Conservation (phyloP, 2,888 invertebrate genomes). For the Yponomeuta plumbellus region DNA sequence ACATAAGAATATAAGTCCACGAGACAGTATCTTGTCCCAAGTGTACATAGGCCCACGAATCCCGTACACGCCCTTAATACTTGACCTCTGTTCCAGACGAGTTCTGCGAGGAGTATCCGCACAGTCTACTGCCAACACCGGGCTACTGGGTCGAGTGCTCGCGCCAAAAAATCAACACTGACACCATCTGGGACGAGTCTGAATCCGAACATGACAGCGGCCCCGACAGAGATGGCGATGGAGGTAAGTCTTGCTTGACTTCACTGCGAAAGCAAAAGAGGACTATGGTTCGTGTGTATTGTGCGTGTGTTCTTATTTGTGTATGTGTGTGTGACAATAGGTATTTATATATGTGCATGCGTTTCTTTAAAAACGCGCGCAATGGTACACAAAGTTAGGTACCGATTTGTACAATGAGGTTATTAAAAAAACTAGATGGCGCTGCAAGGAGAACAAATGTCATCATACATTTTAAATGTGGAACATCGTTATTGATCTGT, state of each 20-base stretch:
- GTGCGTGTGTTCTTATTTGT: neutral
- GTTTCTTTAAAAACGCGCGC: too few species aligned
- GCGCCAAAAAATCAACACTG: constrained; percentile 89
- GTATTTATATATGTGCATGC: too few species aligned
- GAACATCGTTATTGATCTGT: too few species aligned
- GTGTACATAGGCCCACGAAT: too few species aligned
- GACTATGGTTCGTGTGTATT: neutral
- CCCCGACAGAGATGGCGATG: constrained; percentile 58
- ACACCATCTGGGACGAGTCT: constrained; percentile 92
- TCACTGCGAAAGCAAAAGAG: neutral
- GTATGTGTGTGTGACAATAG: neutral
- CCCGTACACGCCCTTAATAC: neutral
- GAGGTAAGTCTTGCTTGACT: neutral
- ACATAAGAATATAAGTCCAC: too few species aligned
- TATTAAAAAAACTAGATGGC: too few species aligned
- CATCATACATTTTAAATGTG: too few species aligned
- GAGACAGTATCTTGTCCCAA: too few species aligned
- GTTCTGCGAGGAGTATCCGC: constrained; percentile 94
- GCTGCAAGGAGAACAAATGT: too few species aligned
- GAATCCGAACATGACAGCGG: constrained; percentile 87
- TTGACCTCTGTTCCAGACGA: constrained; percentile 79
- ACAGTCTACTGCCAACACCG: constrained; percentile 92
- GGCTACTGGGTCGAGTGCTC: constrained; percentile 98
- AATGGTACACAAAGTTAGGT: too few species aligned
- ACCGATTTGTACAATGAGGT: too few species aligned